Conservation (phyloP, 2,888 invertebrate species). For the Punctoribates punctum region DNA sequence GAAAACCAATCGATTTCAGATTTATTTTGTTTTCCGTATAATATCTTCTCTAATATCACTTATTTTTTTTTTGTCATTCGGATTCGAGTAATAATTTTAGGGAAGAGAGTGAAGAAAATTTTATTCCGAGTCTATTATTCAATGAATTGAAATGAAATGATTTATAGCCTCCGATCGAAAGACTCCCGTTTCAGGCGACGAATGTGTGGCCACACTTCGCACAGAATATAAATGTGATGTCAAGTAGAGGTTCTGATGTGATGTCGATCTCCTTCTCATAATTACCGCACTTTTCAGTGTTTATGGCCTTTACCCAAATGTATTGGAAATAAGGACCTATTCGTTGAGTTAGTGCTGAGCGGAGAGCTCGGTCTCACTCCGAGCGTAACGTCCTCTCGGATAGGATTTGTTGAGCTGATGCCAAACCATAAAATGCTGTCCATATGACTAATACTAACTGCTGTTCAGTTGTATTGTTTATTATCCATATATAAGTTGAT, state of each 20-base stretch:
- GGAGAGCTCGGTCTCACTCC: not conserved
- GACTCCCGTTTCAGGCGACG: not conserved
- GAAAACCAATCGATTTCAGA: not conserved
- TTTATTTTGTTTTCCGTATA: slow-evolving; percentile 14
- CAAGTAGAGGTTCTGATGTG: slow-evolving; percentile 19
- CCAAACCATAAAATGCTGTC: slow-evolving; percentile 9
- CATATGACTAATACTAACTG: slow-evolving; percentile 20
- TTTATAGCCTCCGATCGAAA: slow-evolving; percentile 14
- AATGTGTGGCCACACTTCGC: slow-evolving; percentile 16
- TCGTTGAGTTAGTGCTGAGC: too few species aligned
- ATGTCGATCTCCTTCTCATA: slow-evolving; percentile 21
- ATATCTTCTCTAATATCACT: not conserved
- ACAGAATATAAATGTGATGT: slow-evolving; percentile 9
- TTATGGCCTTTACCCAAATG: slow-evolving; percentile 17
- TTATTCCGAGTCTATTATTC: not conserved
- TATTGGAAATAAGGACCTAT: slow-evolving; percentile 11
- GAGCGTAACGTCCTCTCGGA: slow-evolving; percentile 9
- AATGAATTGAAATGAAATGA: slow-evolving; percentile 23
- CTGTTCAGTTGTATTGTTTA: not conserved
- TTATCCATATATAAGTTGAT: slow-evolving; percentile 19
- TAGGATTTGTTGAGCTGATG: not conserved
- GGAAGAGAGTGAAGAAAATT: not conserved
- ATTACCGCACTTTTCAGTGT: slow-evolving; percentile 18
- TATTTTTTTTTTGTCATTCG: not conserved
- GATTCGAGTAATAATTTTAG: not conserved